Percentiles rank a stretch among this genome's conserved stretches.
Evolutionary conservation across 1,140 invertebrate genomes (phyloP).

Genomic region (Drosophila obscura): DNA sequence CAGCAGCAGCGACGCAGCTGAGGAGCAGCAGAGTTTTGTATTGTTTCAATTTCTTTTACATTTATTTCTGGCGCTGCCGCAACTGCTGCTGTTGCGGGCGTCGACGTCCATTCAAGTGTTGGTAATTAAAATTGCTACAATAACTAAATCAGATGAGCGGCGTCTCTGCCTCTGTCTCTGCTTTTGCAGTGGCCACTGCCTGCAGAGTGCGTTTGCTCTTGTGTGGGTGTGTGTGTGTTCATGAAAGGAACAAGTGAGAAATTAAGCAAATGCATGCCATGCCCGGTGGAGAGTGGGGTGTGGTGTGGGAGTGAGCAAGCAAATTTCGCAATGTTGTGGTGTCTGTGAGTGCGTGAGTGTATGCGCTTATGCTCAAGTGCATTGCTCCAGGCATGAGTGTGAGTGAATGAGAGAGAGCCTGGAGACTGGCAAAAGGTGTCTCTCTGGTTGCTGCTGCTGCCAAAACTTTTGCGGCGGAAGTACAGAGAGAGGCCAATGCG

Average conservation of each 20-base stretch:
- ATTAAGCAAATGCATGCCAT: constrained; percentile 60
- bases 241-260: constrained; percentile 64
- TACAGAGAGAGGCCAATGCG: constrained; percentile 20
- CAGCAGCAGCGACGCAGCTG: constrained; percentile 1
- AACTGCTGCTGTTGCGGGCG: constrained; percentile 13
- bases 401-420: constrained; percentile 2
- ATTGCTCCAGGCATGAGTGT: neutral
- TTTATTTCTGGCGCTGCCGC: constrained; percentile 14
- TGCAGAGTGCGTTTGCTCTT: constrained; percentile 9
- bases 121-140: constrained; percentile 79
- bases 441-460: constrained; percentile 32
- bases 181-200: neutral
- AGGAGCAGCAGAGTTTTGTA: constrained; percentile 52
- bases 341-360: constrained; percentile 30
- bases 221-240: constrained; percentile 15
- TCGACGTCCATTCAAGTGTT: constrained; percentile 50
- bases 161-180: constrained; percentile 3
- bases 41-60: constrained; percentile 66
- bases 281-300: constrained; percentile 11
- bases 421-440: constrained; percentile 60
- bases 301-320: constrained; percentile 58
- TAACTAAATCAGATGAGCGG: constrained; percentile 72
- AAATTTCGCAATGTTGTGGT: constrained; percentile 53
- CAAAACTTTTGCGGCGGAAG: constrained; percentile 45
- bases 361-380: constrained; percentile 3